Percentiles rank a stretch among this genome's conserved stretches.
Conservation (phyloP, 2,797 vertebrate genomes). For the Diplodus sargus region DNA sequence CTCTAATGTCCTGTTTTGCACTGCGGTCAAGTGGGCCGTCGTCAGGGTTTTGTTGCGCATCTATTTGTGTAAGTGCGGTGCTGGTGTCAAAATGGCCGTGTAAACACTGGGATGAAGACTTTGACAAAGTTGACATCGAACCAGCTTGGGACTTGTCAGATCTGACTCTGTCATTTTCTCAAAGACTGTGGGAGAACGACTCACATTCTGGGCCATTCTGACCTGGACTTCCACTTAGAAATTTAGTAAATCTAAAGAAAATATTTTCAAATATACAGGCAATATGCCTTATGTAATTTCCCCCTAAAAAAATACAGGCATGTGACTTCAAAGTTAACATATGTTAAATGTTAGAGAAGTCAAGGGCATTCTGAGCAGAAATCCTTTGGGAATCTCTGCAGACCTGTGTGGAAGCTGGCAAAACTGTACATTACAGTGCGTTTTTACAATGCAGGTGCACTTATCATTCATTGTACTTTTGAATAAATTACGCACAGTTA, state of each 20-base stretch:
- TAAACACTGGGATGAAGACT: not conserved
- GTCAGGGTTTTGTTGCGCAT: not conserved
- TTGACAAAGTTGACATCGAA: not conserved
- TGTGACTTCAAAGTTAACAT: not conserved
- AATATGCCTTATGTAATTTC: not conserved
- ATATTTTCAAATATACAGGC: too few species aligned
- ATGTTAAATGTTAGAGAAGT: fast-evolving
- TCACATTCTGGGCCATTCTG: not conserved
- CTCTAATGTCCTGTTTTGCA: not conserved
- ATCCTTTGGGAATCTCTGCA: not conserved
- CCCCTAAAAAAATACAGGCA: not conserved
- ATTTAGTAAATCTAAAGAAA: not conserved
- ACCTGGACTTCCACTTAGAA: not conserved
- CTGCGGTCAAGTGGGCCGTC: not conserved
- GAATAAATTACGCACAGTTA: too few species aligned
- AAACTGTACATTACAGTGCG: too few species aligned
- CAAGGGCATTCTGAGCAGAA: too few species aligned
- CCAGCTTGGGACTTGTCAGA: too few species aligned
- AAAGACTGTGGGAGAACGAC: not conserved
- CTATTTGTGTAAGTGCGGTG: not conserved
- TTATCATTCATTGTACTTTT: not conserved
- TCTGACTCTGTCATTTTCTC: not conserved
- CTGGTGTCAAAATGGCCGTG: conserved; percentile 1
- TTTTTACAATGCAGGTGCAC: not conserved
- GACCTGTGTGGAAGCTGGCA: not conserved